Evolutionary conservation across 2,888 invertebrate genomes (phyloP).

Genomic region (Scaptomyza cyrtandrae): DNA sequence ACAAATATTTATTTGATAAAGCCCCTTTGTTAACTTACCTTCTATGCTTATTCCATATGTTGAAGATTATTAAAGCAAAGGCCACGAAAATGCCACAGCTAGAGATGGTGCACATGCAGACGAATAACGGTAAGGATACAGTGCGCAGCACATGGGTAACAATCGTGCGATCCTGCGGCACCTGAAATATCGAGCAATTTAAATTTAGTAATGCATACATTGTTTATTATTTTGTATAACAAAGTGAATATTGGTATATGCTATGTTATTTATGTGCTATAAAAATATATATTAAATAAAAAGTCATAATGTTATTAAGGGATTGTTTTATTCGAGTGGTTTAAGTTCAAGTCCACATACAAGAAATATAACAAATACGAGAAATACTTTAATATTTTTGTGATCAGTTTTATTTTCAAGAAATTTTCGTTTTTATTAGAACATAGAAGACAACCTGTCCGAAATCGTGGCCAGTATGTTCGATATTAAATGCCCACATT

Average conservation of each 20-base stretch:
- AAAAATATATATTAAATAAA: too few species aligned
- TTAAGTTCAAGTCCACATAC: too few species aligned
- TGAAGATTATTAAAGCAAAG: constrained; percentile 94
- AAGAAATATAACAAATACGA: too few species aligned
- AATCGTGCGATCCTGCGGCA: constrained; percentile 97
- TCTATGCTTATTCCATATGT: constrained; percentile 95
- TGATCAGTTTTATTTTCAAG: too few species aligned
- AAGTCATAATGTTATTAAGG: too few species aligned
- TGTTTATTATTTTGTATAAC: too few species aligned
- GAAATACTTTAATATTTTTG: too few species aligned
- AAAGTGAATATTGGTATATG: too few species aligned
- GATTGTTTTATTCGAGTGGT: too few species aligned
- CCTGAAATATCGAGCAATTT: constrained; percentile 78
- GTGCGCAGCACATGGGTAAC: constrained; percentile 93
- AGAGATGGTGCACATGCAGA: constrained; percentile 96
- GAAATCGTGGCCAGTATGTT: background rate
- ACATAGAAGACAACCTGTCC: constrained; percentile 42
- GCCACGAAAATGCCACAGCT: constrained; percentile 94
- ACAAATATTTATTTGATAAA: background rate
- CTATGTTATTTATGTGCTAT: too few species aligned
- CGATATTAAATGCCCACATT: constrained; percentile 61
- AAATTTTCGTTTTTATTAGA: background rate
- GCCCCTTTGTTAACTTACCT: constrained; percentile 87
- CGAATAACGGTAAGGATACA: constrained; percentile 95
- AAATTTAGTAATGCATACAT: too few species aligned